These are phyloP conservation scores for Parascotia fuliginaria DNA, from an alignment of 2,888 invertebrate species.

Conservation along the genomic window DNA sequence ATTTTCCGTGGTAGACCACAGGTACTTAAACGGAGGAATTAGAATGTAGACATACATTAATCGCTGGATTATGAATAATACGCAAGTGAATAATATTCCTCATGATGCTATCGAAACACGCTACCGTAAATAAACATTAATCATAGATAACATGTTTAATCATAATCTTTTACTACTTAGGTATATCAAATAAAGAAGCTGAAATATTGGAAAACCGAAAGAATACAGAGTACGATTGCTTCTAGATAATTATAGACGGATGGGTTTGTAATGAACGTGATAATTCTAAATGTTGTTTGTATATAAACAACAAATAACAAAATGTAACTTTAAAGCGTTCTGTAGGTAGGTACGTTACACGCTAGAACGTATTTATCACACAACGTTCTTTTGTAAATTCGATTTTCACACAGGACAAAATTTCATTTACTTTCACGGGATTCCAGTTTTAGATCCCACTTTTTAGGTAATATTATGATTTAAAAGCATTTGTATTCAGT, in stretches of 20 bases:
- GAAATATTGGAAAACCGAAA: background rate
- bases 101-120: background rate
- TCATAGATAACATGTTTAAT: background rate
- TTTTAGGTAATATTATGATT: too few relatives aligned
- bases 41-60: conserved; percentile 8
- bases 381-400: too few relatives aligned
- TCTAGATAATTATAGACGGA: background rate
- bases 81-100: background rate
- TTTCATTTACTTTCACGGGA: too few relatives aligned
- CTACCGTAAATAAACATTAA: background rate
- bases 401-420: too few relatives aligned
- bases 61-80: conserved; percentile 1
- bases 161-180: background rate
- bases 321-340: too few relatives aligned
- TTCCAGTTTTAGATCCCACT: too few relatives aligned
- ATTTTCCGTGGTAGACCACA: background rate
- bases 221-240: background rate
- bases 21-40: conserved; percentile 11
- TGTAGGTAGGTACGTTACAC: too few relatives aligned
- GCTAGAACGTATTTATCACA: too few relatives aligned
- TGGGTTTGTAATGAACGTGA: too few relatives aligned
- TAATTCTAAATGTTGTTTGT: too few relatives aligned
- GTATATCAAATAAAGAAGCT: background rate
- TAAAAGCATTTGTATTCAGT: too few relatives aligned
- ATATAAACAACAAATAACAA: too few relatives aligned